Evolutionary conservation across 2,113 vertebrate species (phyloP), one percentile per base, ranked within the genome.

Genomic region (Silurus meridionalis): DNA sequence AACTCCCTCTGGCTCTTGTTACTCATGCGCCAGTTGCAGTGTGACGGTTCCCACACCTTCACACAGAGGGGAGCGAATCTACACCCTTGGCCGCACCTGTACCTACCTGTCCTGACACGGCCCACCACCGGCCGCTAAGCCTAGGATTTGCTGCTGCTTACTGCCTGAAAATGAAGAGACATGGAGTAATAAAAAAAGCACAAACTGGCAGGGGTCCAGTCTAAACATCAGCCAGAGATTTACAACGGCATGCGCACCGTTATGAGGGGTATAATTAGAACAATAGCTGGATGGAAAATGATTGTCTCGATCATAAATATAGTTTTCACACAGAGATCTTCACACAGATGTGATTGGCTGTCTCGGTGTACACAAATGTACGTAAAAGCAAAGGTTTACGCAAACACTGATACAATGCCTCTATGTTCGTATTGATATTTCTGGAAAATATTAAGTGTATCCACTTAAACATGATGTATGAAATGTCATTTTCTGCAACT

Each of bases 11-110:
- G 93, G 92, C 92, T 90, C 91, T 91, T 92, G 92, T 94, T 94
- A 93, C 94, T 95, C 94, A 93, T 94, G 95, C 92, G 93, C 93
- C 93, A 93, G 87, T 94, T 90, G 84, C 75, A 80, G 86, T 82
- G 28, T 89, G 87, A 86, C 53, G 90, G 93, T 96, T 96, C 95
- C 95, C 95, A 96, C 95, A 95, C 93, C 94, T 93, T 83, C 88
- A 89, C 90, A 83, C 86, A 87, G 90, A 94, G 93, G 93, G 92
- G 93, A 94, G 91, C 88, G 87, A 93, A 91, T 92, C 93, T 93
- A 89, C 92, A 90, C 92, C 92, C 91, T 90, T 90, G 83, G 91
- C 92, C 90, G 90, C 94, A 94, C 94, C 94, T 95, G 94, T 92
- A 89, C 80, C 87, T 93, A 87, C 95, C 88, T 95, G 95, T 92